phyloP scores from a whole-genome alignment of 2,797 vertebrate genomes.

The Graptemys geographica region DNA sequence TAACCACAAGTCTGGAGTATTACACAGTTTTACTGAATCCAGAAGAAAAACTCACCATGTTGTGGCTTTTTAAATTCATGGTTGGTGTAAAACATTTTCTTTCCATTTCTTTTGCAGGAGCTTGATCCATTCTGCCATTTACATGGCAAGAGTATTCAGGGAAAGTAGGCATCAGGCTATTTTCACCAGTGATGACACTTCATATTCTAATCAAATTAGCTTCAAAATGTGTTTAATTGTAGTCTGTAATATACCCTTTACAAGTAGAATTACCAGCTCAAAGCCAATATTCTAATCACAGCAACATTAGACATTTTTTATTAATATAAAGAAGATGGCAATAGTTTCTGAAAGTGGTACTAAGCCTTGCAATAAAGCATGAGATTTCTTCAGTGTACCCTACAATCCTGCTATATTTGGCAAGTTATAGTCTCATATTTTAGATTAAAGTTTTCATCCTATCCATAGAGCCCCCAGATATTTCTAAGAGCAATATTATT shows the following conservation, averaged over 20 bases:
- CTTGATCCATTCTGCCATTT: background rate
- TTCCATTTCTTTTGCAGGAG: background rate
- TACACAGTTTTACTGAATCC: conserved; percentile 54
- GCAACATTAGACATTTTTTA: background rate
- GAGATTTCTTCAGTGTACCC: background rate
- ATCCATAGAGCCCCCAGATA: accelerated
- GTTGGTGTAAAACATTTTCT: background rate
- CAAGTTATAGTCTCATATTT: background rate
- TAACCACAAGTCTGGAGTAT: conserved; percentile 57
- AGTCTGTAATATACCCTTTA: background rate
- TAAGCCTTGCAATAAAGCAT: background rate
- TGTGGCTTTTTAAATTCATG: conserved; percentile 32
- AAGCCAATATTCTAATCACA: background rate
- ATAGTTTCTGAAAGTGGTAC: background rate
- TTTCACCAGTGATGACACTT: background rate
- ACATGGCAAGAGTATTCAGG: background rate
- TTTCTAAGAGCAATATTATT: background rate
- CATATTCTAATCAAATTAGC: background rate
- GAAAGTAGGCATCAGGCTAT: background rate
- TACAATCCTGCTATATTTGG: accelerated
- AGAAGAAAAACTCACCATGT: conserved; percentile 46
- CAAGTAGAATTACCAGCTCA: background rate
- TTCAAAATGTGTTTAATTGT: background rate
- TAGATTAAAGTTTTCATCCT: background rate
- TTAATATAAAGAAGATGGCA: background rate